phyloP scores from a whole-genome alignment of 2,113 vertebrate genomes.

The Orthochromis malagaraziensis region DNA sequence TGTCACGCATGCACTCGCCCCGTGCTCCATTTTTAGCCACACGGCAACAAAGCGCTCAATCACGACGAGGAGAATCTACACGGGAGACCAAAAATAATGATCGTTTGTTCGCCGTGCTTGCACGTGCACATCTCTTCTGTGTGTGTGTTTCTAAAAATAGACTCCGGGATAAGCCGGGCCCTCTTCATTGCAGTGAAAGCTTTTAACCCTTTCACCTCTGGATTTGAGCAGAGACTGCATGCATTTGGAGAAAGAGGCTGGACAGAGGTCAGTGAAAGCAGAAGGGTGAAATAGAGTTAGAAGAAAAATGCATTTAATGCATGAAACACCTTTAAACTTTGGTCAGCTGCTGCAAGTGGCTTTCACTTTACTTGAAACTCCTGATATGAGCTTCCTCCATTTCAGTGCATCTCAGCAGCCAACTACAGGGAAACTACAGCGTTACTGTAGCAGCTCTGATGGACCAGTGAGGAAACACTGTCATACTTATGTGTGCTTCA shows the following conservation, averaged over 20 bases:
- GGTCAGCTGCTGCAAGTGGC: not conserved
- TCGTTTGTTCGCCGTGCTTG: constrained; percentile 46
- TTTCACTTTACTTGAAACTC: not conserved
- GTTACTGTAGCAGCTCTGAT: not conserved
- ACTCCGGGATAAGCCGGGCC: constrained; percentile 58
- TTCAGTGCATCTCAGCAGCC: not conserved
- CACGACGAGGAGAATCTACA: constrained; percentile 17
- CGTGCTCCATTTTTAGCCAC: constrained; percentile 21
- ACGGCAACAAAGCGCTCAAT: constrained; percentile 16
- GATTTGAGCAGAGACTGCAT: not conserved
- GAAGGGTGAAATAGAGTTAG: not conserved
- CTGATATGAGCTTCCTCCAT: not conserved
- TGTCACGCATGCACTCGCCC: constrained; percentile 12
- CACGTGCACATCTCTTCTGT: constrained; percentile 43
- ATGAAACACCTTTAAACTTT: not conserved
- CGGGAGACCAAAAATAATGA: constrained; percentile 55
- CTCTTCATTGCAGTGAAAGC: constrained; percentile 64
- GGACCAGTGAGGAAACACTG: not conserved
- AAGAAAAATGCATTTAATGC: not conserved
- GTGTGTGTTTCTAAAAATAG: constrained; percentile 62
- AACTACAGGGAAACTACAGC: fast-evolving
- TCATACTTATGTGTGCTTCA: not conserved
- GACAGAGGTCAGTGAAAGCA: not conserved
- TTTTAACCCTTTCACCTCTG: constrained; percentile 64
- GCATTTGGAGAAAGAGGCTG: constrained; percentile 1